Evolutionary conservation across 30 jellyfish, hydroid and myxozoan species (phyloP).

Genomic region (Mastigias papua): DNA sequence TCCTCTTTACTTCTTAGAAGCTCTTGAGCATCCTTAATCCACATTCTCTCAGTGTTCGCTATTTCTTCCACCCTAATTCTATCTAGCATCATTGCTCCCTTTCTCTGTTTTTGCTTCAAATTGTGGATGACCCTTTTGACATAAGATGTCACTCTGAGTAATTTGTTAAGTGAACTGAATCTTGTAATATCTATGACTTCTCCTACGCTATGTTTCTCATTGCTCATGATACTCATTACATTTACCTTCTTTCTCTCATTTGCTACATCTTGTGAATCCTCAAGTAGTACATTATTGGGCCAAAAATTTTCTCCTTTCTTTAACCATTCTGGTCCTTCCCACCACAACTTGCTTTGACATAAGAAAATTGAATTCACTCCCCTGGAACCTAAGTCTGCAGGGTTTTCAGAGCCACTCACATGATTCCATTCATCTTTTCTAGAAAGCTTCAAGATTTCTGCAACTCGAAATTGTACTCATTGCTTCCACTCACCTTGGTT

Average conservation of each 20-base stretch:
- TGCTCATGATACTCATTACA: background rate
- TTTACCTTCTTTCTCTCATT: background rate
- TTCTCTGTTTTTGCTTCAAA: background rate
- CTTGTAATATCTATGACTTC: background rate
- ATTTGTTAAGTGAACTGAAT: background rate
- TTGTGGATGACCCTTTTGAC: background rate
- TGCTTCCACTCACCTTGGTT: background rate
- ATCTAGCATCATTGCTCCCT: background rate
- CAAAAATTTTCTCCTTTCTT: background rate
- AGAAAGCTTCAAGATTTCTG: background rate
- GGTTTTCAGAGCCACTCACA: background rate
- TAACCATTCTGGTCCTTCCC: background rate
- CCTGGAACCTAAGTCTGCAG: background rate
- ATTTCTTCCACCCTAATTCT: conserved; percentile 26
- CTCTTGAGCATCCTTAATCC: conserved; percentile 60
- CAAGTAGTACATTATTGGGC: background rate
- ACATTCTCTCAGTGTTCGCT: conserved; percentile 30
- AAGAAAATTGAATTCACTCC: background rate
- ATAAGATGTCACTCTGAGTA: background rate
- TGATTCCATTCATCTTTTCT: background rate
- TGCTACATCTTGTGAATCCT: background rate
- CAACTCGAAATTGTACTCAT: background rate
- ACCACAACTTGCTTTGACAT: background rate
- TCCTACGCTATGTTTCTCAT: background rate
- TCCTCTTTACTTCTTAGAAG: conserved; percentile 10